Base-by-base conservation (phyloP, 2,888 invertebrate species). In the Platycheirus rosarum region DNA sequence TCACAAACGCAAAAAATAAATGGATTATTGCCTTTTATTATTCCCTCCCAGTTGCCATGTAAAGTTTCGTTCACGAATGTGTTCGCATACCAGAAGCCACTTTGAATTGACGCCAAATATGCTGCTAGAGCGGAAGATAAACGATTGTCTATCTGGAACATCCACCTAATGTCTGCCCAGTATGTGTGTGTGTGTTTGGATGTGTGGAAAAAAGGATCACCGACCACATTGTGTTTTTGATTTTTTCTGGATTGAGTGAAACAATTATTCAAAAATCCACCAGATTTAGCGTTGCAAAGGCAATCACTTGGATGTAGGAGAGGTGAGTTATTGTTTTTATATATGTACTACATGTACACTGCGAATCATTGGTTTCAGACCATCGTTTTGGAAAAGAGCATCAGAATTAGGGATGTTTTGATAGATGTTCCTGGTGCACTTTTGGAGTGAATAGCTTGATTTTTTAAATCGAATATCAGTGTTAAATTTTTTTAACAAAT, bases 21-120 rank as follows among this genome's bases (percentile, higher is more conserved):
- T 68, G 68, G 73, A 74, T 78, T 78, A 78, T 78, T 74, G 78
- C 74, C 74, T 74, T 78, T 74, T 78, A 78, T 78, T 78, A 74
- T 62, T 29, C 48, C 62, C 62, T 48, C 48, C 40, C 16, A n/a
- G n/a, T n/a, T n/a, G n/a, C n/a, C n/a, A 74, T 66, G 35, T 42
- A 48, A 26, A 68, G 60, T 57, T 68, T 62, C 23, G 40, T 53
- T 44, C 53, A 68, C 46, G 62, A 74, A 74, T 74, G 78, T 78
- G 53, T 23, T 48, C 74, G 78, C 78, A 78, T 78, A 62, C 68
- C 53, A 62, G 78, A 68, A 74, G 74, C 74, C 40, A 78, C 66
- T 78, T 78, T 78, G 78, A 78, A 74, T 62, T 53, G 78, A 78
- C 78, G 78, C 78, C 78, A 78, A 78, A 66, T 44, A 73, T 77